Conservation (phyloP, 1,140 invertebrate species). For the Atta cephalotes region DNA sequence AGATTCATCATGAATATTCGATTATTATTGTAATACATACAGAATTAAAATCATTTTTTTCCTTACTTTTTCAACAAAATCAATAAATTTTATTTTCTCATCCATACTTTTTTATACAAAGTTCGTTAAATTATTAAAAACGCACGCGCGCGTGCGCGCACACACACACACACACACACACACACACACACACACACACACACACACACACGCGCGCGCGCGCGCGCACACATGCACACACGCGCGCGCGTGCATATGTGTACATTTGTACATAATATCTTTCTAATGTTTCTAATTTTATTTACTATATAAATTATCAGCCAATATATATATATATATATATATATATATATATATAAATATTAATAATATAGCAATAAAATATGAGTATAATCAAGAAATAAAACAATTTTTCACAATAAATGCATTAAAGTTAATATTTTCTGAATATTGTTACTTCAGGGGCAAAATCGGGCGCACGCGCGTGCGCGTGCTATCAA, state of each 20-base stretch:
- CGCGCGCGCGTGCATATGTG: background rate
- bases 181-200: too few relatives aligned
- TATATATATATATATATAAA: too few relatives aligned
- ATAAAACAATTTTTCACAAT: background rate
- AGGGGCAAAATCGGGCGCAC: background rate
- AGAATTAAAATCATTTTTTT: background rate
- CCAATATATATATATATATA: background rate
- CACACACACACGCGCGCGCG: too few relatives aligned
- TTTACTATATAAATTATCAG: background rate
- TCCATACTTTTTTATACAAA: too few relatives aligned
- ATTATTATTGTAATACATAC: background rate
- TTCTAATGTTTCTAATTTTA: too few relatives aligned
- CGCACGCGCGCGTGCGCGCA: too few relatives aligned
- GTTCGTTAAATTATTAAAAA: too few relatives aligned
- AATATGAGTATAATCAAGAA: background rate
- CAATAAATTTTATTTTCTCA: background rate
- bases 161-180: too few relatives aligned
- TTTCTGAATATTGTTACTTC: conserved; percentile 1
- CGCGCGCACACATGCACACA: too few relatives aligned
- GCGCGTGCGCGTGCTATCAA: background rate
- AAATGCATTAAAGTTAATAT: background rate
- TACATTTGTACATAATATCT: background rate
- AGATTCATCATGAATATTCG: background rate
- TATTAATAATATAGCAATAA: background rate
- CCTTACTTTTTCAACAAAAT: background rate